Base-by-base conservation (phyloP, 2,888 invertebrate genomes). In the Drosophila lacicola region DNA sequence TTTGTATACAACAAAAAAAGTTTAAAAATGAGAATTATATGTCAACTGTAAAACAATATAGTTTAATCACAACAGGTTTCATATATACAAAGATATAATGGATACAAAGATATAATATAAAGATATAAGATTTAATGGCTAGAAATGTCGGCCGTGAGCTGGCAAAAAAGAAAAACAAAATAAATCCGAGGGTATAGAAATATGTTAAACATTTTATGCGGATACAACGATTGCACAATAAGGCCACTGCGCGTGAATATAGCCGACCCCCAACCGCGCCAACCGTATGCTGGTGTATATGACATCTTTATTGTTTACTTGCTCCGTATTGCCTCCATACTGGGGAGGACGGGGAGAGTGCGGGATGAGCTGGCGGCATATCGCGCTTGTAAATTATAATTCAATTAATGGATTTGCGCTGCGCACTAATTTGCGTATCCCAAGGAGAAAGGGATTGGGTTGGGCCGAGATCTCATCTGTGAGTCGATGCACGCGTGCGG, bases 321-420 rank as follows among this genome's bases (percentile, higher is more conserved):
- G 68, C 53, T 17, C 58, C 73, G 67, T 36, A 74, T 63, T 58
- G 36, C 33, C 57, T n/a, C 2, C 45, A 42, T 17, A 34, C 57
- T 9, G 41, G 29, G 50, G 19, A 21, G 37, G 29, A 17, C 17
- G 21, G 39, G n/a, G 36, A 11, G 50, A 2, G 5, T 25, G n/a
- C 10, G 6, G 13, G 2, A 0, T 10, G 39, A 14, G 10, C 17
- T 10, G 66, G 21, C 66, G 54, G 58, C 57, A 49, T 44, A 49
- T 44, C 55, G 58, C 62, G 80, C 77, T 69, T 68, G 80, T 78
- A 76, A 85, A 79, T 88, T 75, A 80, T 84, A 82, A 82, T 84
- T 82, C 86, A 84, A 84, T 84, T 84, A 84, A 88, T 88, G 74
- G 74, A 85, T 85, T 74, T 80, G 71, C 70, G 74, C 68, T 74